Conservation (phyloP, 1,140 invertebrate genomes). For the Hyphantria cunea region DNA sequence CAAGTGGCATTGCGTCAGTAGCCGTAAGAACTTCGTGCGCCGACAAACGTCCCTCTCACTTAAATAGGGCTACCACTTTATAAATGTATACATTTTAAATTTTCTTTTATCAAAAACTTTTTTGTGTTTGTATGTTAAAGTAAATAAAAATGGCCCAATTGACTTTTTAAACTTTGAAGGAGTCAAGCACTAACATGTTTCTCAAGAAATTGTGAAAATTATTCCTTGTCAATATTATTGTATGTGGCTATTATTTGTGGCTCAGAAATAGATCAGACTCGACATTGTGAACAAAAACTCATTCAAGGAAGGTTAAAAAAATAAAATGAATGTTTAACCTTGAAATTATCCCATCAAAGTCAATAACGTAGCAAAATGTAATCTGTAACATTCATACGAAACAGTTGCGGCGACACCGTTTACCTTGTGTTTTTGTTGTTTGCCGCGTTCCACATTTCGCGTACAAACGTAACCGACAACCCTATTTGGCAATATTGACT, state of each 20-base stretch:
- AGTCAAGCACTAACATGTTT: no score
- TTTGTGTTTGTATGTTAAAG: no score
- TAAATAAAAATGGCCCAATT: no score
- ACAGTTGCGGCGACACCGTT: slow-evolving; percentile 6
- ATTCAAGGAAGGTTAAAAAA: background rate
- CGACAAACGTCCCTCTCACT: slow-evolving; percentile 51
- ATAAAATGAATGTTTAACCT: slow-evolving; percentile 4
- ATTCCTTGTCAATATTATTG: no score
- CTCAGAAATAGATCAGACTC: no score
- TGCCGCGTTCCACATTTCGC: slow-evolving; percentile 11
- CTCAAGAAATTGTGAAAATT: no score
- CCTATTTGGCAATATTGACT: slow-evolving; percentile 45
- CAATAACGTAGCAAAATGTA: slow-evolving; percentile 3
- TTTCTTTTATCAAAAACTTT: no score
- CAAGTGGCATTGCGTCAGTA: slow-evolving; percentile 65
- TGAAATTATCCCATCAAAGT: slow-evolving; percentile 18
- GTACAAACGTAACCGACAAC: slow-evolving; percentile 27
- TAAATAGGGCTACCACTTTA: slow-evolving; percentile 41
- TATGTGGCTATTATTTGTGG: no score
- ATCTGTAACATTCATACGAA: slow-evolving; percentile 12
- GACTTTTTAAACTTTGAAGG: no score
- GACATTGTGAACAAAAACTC: no score
- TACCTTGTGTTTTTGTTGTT: slow-evolving; percentile 25
- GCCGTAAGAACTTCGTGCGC: slow-evolving; percentile 42
- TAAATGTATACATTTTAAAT: no score